Percentiles rank a stretch among this genome's conserved stretches.
Evolutionary conservation across 2,797 vertebrate species (phyloP).

Genomic region (Malurus splendens): DNA sequence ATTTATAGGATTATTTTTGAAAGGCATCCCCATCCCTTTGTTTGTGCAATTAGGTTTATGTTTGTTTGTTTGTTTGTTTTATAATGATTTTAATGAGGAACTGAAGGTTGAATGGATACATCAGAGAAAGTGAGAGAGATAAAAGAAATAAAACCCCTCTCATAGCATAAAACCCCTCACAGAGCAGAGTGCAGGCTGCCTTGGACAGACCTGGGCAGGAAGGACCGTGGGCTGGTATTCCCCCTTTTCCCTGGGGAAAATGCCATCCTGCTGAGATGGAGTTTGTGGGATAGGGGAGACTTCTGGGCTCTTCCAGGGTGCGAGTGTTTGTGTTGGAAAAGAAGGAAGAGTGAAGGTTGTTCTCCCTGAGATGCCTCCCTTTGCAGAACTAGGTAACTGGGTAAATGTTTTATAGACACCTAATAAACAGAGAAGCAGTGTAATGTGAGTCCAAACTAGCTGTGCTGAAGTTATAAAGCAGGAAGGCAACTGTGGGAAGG

Average conservation of each 20-base stretch:
- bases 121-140: background rate
- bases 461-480: background rate
- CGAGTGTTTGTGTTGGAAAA: background rate
- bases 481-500: slow-evolving; percentile 4
- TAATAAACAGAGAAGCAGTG: slow-evolving; percentile 45
- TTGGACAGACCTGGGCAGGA: background rate
- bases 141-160: background rate
- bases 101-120: background rate
- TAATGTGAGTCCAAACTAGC: slow-evolving; percentile 22
- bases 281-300: background rate
- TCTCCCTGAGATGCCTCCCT: background rate
- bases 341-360: slow-evolving; percentile 28
- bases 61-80: slow-evolving; percentile 21
- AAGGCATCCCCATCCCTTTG: slow-evolving; percentile 39
- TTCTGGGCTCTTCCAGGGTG: background rate
- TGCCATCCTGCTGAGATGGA: background rate
- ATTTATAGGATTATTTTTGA: slow-evolving; percentile 66
- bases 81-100: slow-evolving; percentile 44
- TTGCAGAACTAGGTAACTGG: slow-evolving; percentile 28
- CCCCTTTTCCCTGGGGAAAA: background rate
- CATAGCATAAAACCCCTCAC: background rate
- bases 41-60: slow-evolving; percentile 43
- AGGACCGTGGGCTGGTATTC: background rate
- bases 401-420: slow-evolving; percentile 58
- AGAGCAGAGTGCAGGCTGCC: background rate